phyloP scores from a whole-genome alignment of 2,888 invertebrate genomes.

The Ichneumoninae sp. region DNA sequence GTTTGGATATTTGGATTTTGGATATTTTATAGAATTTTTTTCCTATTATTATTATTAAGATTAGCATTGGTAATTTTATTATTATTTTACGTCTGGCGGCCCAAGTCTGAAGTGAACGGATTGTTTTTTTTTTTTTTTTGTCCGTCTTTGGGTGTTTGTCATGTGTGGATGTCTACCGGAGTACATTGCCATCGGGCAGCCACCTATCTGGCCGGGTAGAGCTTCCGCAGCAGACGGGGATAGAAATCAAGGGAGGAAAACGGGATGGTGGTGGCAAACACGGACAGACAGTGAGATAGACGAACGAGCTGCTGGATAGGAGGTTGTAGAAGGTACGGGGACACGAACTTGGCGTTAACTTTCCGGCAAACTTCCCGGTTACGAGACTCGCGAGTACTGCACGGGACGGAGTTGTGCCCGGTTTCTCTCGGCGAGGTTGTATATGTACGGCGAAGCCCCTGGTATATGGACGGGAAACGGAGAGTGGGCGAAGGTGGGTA shows the following conservation, averaged over 20 bases:
- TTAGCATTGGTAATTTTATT: not conserved
- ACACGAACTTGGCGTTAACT: conserved; percentile 68
- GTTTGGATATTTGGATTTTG: not conserved
- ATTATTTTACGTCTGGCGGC: not conserved
- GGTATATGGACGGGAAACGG: conserved; percentile 22
- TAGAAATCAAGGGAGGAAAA: conserved; percentile 54
- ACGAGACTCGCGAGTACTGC: conserved; percentile 65
- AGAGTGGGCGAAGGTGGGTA: conserved; percentile 17
- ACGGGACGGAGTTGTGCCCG: conserved; percentile 49
- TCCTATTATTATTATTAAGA: not conserved
- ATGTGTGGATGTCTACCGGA: conserved; percentile 20
- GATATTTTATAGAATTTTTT: not conserved
- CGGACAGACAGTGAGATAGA: conserved; percentile 47
- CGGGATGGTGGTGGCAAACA: conserved; percentile 24
- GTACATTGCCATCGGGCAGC: conserved; percentile 24
- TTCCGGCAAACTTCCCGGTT: conserved; percentile 68
- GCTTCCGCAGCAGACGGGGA: conserved; percentile 53
- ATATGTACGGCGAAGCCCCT: not conserved
- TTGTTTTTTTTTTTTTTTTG: conserved; percentile 5
- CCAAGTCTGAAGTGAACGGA: not conserved
- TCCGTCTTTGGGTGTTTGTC: conserved; percentile 15
- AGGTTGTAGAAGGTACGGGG: conserved; percentile 34
- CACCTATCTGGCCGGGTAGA: conserved; percentile 5
- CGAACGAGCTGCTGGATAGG: conserved; percentile 12
- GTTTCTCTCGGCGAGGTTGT: conserved; percentile 35